Percentiles rank a stretch among this genome's conserved stretches.
Conservation (phyloP, 2,888 invertebrate genomes). For the Laothoe populi region DNA sequence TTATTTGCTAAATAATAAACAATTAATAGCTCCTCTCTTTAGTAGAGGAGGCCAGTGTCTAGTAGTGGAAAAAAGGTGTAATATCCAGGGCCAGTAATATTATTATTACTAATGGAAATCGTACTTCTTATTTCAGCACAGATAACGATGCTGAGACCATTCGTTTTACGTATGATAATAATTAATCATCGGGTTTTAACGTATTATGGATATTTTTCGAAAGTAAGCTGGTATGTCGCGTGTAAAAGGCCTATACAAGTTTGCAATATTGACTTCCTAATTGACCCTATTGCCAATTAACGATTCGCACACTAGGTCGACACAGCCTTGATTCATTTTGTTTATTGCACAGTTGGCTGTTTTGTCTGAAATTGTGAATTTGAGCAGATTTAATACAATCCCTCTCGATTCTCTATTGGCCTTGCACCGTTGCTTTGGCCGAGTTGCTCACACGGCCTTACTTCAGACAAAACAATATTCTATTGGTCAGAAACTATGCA, state of each 20-base stretch:
- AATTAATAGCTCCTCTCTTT: too few species aligned
- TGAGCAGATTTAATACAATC: slow-evolving; percentile 41
- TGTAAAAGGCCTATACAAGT: not conserved
- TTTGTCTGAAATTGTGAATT: slow-evolving; percentile 40
- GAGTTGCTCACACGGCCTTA: slow-evolving; percentile 52
- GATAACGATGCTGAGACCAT: not conserved
- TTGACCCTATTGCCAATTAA: slow-evolving; percentile 18
- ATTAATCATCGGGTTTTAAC: not conserved
- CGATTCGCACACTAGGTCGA: slow-evolving; percentile 33
- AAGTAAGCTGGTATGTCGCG: not conserved
- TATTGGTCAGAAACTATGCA: slow-evolving; percentile 18
- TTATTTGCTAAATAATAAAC: too few species aligned
- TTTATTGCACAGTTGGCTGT: slow-evolving; percentile 45
- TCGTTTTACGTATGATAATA: too few species aligned
- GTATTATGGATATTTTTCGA: not conserved
- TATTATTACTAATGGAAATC: too few species aligned
- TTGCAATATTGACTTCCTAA: slow-evolving; percentile 7
- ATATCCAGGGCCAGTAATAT: too few species aligned
- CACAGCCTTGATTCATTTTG: slow-evolving; percentile 49
- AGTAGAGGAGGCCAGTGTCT: too few species aligned
- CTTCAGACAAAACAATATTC: slow-evolving; percentile 49
- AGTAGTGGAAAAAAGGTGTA: too few species aligned
- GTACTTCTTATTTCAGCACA: too few species aligned
- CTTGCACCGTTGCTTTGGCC: slow-evolving; percentile 58
- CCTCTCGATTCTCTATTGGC: slow-evolving; percentile 53